These are phyloP conservation scores for Dipodomys spectabilis DNA, from an alignment of 2,113 vertebrate genomes.

Conservation along the genomic window DNA sequence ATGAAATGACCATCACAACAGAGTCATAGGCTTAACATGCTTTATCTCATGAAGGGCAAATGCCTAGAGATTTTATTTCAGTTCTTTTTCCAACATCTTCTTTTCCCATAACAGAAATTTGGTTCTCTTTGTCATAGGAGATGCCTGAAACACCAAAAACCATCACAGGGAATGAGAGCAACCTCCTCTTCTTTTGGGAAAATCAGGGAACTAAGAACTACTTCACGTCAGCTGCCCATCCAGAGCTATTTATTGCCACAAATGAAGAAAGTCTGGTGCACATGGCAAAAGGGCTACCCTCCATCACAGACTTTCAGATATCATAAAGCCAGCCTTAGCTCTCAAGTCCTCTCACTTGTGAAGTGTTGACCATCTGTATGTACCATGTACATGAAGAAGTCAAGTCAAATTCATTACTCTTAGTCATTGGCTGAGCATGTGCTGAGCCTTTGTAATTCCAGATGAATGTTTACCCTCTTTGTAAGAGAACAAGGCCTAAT, in stretches of 20 bases:
- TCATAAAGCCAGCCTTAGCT: neutral
- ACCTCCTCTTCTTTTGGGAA: conserved; percentile 72
- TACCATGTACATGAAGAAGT: conserved; percentile 73
- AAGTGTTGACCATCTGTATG: conserved; percentile 45
- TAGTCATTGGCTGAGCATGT: conserved; percentile 61
- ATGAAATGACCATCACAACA: neutral
- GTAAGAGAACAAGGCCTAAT: conserved; percentile 49
- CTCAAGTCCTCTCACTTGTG: neutral
- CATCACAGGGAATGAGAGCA: conserved; percentile 5
- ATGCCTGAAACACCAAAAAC: conserved; percentile 49
- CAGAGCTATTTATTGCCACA: conserved; percentile 65
- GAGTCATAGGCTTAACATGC: neutral
- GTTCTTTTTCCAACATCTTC: neutral
- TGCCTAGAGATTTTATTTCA: neutral
- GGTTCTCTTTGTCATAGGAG: conserved; percentile 65
- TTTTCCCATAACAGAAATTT: conserved; percentile 11
- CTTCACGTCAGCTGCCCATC: conserved; percentile 67
- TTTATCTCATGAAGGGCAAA: neutral
- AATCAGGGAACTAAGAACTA: neutral
- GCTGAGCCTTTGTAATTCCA: conserved; percentile 71
- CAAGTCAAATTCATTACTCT: neutral
- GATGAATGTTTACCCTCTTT: conserved; percentile 76
- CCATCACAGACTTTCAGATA: conserved; percentile 53
- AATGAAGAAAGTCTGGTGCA: neutral
- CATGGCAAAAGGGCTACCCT: conserved; percentile 39